phyloP scores from a whole-genome alignment of 2,888 invertebrate species.

The Dasypolia templi region DNA sequence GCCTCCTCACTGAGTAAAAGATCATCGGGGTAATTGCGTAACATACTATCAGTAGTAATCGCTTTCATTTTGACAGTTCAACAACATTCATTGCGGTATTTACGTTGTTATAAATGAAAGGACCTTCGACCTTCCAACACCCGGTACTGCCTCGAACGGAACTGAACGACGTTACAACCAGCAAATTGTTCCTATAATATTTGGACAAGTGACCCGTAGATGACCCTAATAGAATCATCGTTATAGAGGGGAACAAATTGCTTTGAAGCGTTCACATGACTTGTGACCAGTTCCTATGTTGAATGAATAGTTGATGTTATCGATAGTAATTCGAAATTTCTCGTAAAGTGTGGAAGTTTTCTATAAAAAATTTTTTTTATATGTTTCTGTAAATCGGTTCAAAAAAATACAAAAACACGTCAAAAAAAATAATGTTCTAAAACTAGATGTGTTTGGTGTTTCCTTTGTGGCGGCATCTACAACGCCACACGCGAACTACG shows the following conservation, averaged over 20 bases:
- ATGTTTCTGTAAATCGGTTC: no score
- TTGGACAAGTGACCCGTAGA: constrained; percentile 52
- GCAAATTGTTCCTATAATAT: constrained; percentile 54
- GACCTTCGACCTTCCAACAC: constrained; percentile 47
- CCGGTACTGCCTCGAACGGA: constrained; percentile 58
- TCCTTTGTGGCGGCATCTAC: no score
- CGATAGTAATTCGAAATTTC: background rate
- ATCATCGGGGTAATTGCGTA: no score
- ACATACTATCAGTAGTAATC: no score
- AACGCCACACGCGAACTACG: no score
- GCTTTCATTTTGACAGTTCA: no score
- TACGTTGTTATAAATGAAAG: constrained; percentile 19
- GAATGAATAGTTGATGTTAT: background rate
- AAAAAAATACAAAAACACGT: no score
- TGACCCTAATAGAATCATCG: constrained; percentile 53
- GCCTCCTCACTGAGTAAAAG: background rate
- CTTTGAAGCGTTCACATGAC: constrained; percentile 9
- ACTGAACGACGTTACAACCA: constrained; percentile 31
- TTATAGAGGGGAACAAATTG: constrained; percentile 49
- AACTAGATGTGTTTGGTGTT: no score
- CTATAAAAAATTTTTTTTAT: no score
- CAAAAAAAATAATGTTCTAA: no score
- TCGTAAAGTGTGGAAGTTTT: background rate
- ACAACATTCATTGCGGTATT: no score
- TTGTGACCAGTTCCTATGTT: background rate